These are phyloP conservation scores for Beroe forskalii DNA, from an alignment of 37 sponge, comb jelly and placozoan species.

Conservation along the genomic window DNA sequence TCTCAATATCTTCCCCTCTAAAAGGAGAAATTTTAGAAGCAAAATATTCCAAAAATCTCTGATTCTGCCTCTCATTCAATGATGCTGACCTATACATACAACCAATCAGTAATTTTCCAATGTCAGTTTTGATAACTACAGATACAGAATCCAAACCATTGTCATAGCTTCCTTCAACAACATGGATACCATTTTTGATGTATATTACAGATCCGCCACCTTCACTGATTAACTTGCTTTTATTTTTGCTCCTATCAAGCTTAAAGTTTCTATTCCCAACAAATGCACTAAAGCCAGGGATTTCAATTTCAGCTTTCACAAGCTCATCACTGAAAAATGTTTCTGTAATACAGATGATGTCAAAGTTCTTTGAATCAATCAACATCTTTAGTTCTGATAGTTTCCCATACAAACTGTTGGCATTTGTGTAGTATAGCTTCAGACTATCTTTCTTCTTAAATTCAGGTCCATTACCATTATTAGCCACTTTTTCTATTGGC, in stretches of 20 bases:
- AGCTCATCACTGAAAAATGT: not conserved
- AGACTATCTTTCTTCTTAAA: not conserved
- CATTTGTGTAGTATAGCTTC: conserved; percentile 4
- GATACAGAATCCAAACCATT: not conserved
- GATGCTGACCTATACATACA: not conserved
- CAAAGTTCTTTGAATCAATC: not conserved
- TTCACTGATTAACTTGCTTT: not conserved
- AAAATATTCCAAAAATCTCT: not conserved
- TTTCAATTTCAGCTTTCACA: not conserved
- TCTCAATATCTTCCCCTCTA: not conserved
- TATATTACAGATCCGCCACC: conserved; percentile 24
- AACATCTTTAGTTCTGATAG: not conserved
- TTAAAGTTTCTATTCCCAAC: not conserved
- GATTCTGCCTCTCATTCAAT: not conserved
- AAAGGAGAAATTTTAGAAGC: not conserved
- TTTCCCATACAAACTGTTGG: not conserved
- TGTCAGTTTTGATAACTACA: not conserved
- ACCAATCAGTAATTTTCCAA: not conserved
- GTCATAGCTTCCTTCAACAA: not conserved
- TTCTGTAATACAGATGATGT: not conserved
- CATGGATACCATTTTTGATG: not conserved
- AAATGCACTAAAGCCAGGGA: not conserved
- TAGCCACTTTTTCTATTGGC: not conserved
- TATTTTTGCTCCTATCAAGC: not conserved
- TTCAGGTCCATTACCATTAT: too few relatives aligned